Conservation (phyloP, 2,888 invertebrate species). For the Geotrupes spiniger region DNA sequence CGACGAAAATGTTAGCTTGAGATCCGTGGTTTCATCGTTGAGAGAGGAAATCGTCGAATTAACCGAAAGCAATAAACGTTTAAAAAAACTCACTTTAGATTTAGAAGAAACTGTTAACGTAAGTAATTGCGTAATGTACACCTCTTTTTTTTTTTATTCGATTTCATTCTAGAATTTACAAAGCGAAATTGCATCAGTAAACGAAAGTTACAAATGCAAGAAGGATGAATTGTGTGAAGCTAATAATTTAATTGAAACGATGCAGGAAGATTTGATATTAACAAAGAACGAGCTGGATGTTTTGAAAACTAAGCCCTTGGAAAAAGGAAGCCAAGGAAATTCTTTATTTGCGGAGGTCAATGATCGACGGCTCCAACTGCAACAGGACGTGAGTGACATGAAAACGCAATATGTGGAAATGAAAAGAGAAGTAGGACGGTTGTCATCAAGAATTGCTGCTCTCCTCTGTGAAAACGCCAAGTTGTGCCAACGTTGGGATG, state of each 20-base stretch:
- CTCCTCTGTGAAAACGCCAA: conserved; percentile 33
- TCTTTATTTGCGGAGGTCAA: conserved; percentile 47
- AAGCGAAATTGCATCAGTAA: conserved; percentile 11
- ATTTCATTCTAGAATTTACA: conserved; percentile 19
- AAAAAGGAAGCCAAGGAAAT: conserved; percentile 40
- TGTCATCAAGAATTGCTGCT: conserved; percentile 28
- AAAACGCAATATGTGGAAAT: conserved; percentile 35
- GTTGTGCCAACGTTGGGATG: conserved; percentile 30
- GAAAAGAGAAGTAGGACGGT: conserved; percentile 32
- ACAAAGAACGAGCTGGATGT: conserved; percentile 36
- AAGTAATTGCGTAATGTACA: conserved; percentile 6
- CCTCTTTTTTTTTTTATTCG: neutral
- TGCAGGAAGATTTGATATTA: conserved; percentile 38
- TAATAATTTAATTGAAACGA: conserved; percentile 30
- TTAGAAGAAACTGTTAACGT: conserved; percentile 12
- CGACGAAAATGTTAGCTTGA: conserved; percentile 2
- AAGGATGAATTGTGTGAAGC: conserved; percentile 35
- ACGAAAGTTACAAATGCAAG: conserved; percentile 27
- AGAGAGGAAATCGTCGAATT: conserved; percentile 28
- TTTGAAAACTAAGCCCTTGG: conserved; percentile 36
- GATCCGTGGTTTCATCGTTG: conserved; percentile 8
- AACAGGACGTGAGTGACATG: conserved; percentile 38
- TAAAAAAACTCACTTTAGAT: conserved; percentile 5
- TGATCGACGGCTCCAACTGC: conserved; percentile 38
- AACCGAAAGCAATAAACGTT: conserved; percentile 23